Base-by-base conservation (phyloP, 1,140 invertebrate genomes). In the Rhynchophorus ferrugineus region DNA sequence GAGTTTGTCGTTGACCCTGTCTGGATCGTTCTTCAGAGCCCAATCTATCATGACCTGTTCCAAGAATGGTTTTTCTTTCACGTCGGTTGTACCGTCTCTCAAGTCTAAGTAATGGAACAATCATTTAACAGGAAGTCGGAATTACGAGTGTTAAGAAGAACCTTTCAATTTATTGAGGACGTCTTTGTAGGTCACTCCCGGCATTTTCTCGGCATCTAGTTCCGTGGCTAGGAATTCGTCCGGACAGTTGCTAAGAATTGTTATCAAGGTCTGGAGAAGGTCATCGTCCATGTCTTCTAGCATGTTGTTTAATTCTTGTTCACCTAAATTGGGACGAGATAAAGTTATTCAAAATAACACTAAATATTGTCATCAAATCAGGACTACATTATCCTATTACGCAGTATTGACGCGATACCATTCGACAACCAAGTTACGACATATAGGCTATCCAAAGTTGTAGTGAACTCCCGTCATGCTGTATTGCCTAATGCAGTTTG, bases 41-140 rank as follows among this genome's bases (percentile, higher is more conserved):
- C 63, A 65, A 13, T 60, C 53, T 3, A 57, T 54, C 46, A 65
- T 56, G 33, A 55, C 48, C 21, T 65, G 42, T 42, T 62, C 60
- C 36, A 65, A 22, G 16, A 45, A 20, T 5, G 50, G 19, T 22
- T 49, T 55, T 22, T 34, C 35, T 22, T 16, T 48, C 47, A 20
- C n/a, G n/a, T n/a, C 11, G n/a, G 19, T 20, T 33, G 45, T 18
- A n/a, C 35, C 41, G 8, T 50, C 36, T 44, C 48, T 38, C 36
- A 42, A 16, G 24, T 46, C 38, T 52, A 18, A 41, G 24, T 29
- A 18, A 19, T 33, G 13, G 9, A n/a, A n/a, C n/a, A n/a, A n/a
- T n/a, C n/a, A n/a, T n/a, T n/a, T n/a, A n/a, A n/a, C n/a, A n/a
- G n/a, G n/a, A n/a, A n/a, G n/a, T n/a, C n/a, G n/a, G n/a, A n/a